These are phyloP conservation scores for Onychomys leucogaster DNA, from an alignment of 2,797 vertebrate species.

Conservation along the genomic window DNA sequence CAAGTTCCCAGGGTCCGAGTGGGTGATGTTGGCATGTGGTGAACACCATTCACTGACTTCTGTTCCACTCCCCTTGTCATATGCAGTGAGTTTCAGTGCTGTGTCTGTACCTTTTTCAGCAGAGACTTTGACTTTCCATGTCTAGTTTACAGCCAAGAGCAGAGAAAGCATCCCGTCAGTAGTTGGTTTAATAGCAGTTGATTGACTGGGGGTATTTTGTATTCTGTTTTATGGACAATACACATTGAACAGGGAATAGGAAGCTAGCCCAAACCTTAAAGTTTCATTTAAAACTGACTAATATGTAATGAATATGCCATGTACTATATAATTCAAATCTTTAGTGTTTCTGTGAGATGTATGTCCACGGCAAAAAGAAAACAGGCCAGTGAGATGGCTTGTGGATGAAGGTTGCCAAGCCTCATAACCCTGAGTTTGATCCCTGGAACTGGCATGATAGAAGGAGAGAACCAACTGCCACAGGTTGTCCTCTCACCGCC, in stretches of 20 bases:
- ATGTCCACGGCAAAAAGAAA: not conserved
- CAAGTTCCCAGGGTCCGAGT: not conserved
- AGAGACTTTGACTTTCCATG: too few species aligned
- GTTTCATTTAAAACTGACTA: not conserved
- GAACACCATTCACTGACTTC: not conserved
- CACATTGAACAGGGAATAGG: not conserved
- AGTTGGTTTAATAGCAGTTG: not conserved
- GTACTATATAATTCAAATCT: not conserved
- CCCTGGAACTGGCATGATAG: not conserved
- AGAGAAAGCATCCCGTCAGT: not conserved
- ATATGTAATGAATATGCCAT: not conserved
- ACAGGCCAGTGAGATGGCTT: not conserved
- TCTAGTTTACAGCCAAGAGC: not conserved
- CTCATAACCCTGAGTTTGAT: not conserved
- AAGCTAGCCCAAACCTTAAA: not conserved
- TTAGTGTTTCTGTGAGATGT: not conserved
- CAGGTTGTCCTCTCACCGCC: not conserved
- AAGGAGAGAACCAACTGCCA: not conserved
- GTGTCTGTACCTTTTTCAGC: not conserved
- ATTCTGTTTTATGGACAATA: not conserved
- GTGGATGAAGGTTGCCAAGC: not conserved
- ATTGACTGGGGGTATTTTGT: not conserved
- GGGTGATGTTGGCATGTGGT: rapidly evolving
- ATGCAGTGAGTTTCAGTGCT: not conserved
- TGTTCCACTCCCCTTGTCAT: not conserved